Conservation (phyloP, 1,140 invertebrate genomes). For the Ctenoplectra terminalis region DNA sequence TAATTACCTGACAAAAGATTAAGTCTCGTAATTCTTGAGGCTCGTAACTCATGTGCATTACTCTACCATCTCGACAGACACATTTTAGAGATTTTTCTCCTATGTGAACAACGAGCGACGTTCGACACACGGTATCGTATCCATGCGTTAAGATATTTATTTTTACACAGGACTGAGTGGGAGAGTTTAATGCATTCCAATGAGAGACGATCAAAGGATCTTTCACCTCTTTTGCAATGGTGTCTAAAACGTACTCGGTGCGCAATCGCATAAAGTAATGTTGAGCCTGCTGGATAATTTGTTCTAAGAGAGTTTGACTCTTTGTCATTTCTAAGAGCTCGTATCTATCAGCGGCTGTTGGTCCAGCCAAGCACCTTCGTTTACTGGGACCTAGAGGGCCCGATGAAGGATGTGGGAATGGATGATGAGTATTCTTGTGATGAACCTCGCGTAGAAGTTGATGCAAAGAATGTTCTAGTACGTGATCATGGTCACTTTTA, state of each 20-base stretch:
- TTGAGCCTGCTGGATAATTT: constrained; percentile 97
- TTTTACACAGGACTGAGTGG: constrained; percentile 95
- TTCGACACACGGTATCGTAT: constrained; percentile 91
- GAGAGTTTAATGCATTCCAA: constrained; percentile 97
- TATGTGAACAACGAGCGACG: constrained; percentile 95
- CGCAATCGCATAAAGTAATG: constrained; percentile 96
- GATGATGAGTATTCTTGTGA: constrained; percentile 95
- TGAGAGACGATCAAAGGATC: constrained; percentile 97
- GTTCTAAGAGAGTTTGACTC: constrained; percentile 94
- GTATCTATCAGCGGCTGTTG: constrained; percentile 92
- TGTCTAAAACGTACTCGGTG: constrained; percentile 96
- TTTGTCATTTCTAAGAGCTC: constrained; percentile 95
- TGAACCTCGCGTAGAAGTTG: constrained; percentile 96
- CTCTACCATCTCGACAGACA: constrained; percentile 94
- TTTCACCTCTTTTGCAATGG: constrained; percentile 95
- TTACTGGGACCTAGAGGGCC: constrained; percentile 95
- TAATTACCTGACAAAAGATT: constrained; percentile 93
- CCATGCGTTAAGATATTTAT: constrained; percentile 97
- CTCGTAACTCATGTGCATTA: constrained; percentile 96
- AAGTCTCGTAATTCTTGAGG: constrained; percentile 95
- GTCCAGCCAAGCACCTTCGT: constrained; percentile 94
- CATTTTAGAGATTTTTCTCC: constrained; percentile 96
- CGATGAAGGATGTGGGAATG: constrained; percentile 96
- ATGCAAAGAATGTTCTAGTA: constrained; percentile 97
- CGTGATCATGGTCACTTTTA: constrained; percentile 95